Percentiles rank a stretch among this genome's conserved stretches.
These are phyloP conservation scores for Myodes glareolus DNA, from an alignment of 2,113 vertebrate genomes.

Conservation along the genomic window DNA sequence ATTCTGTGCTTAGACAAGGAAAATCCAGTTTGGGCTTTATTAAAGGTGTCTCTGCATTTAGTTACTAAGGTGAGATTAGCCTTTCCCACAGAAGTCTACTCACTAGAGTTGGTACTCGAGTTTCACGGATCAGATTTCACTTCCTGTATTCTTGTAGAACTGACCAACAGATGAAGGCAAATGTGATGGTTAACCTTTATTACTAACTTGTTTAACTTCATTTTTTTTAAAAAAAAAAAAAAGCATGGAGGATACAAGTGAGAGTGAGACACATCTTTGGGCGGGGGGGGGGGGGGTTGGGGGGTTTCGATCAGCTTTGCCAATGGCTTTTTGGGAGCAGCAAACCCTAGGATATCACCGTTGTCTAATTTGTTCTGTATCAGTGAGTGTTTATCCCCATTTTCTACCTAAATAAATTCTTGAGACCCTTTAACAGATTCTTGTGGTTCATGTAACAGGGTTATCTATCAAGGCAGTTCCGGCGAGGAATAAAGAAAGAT, in stretches of 20 bases:
- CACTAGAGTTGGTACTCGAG: not conserved
- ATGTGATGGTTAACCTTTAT: too few relatives aligned
- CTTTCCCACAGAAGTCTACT: not conserved
- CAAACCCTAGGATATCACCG: too few relatives aligned
- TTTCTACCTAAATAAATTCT: too few relatives aligned
- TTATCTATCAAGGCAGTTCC: not conserved
- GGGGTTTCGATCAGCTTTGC: too few relatives aligned
- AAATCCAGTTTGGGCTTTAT: not conserved
- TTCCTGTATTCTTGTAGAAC: not conserved
- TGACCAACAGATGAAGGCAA: not conserved
- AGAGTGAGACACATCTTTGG: not conserved
- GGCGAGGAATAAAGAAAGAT: not conserved
- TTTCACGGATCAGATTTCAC: not conserved
- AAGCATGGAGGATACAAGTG: not conserved
- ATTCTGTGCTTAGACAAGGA: not conserved
- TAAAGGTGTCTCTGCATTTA: not conserved
- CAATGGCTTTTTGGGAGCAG: too few relatives aligned
- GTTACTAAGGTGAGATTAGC: not conserved
- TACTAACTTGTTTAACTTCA: not conserved
- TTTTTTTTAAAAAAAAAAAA: not conserved
- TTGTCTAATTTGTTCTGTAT: too few relatives aligned
- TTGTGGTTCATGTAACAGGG: too few relatives aligned
- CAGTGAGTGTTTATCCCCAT: too few relatives aligned
- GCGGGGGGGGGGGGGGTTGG: accelerated
- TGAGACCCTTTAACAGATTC: too few relatives aligned